phyloP scores from a whole-genome alignment of 2,888 invertebrate species.

The Callimorpha dominula region DNA sequence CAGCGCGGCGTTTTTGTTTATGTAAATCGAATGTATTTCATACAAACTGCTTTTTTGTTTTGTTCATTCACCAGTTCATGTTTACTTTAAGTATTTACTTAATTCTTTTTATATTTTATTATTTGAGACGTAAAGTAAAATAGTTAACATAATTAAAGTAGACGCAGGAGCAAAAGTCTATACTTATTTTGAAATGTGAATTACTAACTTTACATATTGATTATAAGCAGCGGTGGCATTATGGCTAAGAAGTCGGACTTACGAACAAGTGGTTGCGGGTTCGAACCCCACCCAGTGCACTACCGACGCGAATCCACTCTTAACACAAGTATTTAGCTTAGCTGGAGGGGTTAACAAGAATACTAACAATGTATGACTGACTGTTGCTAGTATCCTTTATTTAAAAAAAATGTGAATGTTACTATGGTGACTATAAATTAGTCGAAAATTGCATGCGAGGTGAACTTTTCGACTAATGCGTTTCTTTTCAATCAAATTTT shows the following conservation, averaged over 20 bases:
- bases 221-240: too few relatives aligned
- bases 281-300: too few relatives aligned
- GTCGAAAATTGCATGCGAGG: not conserved
- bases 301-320: too few relatives aligned
- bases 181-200: not conserved
- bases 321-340: too few relatives aligned
- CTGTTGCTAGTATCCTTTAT: too few relatives aligned
- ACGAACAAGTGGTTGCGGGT: too few relatives aligned
- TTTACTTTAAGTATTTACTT: constrained; percentile 31
- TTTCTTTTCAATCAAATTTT: not conserved
- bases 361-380: too few relatives aligned
- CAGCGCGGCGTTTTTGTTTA: constrained; percentile 64
- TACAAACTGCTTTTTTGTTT: constrained; percentile 45
- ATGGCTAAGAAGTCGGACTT: too few relatives aligned
- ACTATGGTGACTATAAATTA: not conserved
- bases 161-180: not conserved
- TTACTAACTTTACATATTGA: not conserved
- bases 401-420: not conserved
- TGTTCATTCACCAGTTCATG: constrained; percentile 30
- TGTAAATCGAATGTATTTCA: constrained; percentile 63
- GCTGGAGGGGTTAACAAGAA: too few relatives aligned
- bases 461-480: not conserved
- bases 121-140: not conserved
- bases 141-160: not conserved
- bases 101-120: constrained; percentile 17